These are phyloP conservation scores for Limnephilus marmoratus DNA, from an alignment of 2,888 invertebrate genomes.

Conservation along the genomic window DNA sequence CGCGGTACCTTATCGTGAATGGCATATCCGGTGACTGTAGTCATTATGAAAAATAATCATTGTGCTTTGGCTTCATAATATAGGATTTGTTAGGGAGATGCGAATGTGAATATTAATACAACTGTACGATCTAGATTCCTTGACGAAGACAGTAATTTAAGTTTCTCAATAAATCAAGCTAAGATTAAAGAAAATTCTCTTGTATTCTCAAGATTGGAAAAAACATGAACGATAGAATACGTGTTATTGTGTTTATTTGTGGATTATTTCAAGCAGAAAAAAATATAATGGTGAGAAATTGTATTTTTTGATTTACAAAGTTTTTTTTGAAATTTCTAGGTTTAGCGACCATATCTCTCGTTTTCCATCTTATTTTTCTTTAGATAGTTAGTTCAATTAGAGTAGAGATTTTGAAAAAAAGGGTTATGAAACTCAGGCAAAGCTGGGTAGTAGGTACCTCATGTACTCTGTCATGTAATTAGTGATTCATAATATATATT, in stretches of 20 bases:
- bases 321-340: not conserved
- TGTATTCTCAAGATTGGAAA: not conserved
- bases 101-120: not conserved
- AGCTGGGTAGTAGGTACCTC: not conserved
- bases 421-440: not conserved
- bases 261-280: too few species aligned
- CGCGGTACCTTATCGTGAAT: slow-evolving; percentile 30
- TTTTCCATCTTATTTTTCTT: not conserved
- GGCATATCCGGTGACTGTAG: not conserved
- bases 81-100: not conserved
- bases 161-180: not conserved
- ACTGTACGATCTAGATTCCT: too few species aligned
- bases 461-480: not conserved
- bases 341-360: not conserved
- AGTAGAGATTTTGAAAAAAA: too few species aligned
- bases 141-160: not conserved
- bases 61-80: not conserved
- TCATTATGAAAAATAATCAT: not conserved
- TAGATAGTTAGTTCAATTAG: not conserved
- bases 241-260: too few species aligned
- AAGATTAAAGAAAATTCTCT: not conserved
- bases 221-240: not conserved
- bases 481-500: too few species aligned
- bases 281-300: too few species aligned
- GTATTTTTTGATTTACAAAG: not conserved